Evolutionary conservation across 2,888 invertebrate species (phyloP), one percentile per base, ranked within the genome.

Genomic region (Catonia carolina): DNA sequence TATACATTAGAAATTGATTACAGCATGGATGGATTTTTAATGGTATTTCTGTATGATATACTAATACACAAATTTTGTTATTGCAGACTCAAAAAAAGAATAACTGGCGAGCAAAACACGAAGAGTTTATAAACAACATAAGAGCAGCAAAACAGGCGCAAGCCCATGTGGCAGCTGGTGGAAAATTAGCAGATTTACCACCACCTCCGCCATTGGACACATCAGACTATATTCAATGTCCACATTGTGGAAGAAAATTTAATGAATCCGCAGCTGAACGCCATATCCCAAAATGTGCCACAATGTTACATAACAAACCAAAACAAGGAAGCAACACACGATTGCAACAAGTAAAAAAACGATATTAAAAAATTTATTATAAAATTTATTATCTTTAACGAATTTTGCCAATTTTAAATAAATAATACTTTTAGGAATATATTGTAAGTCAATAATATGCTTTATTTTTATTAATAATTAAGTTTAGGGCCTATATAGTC

Each of bases 31-130:
- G n/a, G n/a, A n/a, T n/a, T n/a, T n/a, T n/a, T n/a, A n/a, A n/a
- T n/a, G n/a, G n/a, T n/a, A n/a, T n/a, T n/a, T n/a, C n/a, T n/a
- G n/a, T n/a, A n/a, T n/a, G n/a, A n/a, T 27, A 27, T 6, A 6
- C 8, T 27, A 27, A 27, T 27, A 8, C 4, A 27, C 8, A 27
- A 27, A 27, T 7, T 2, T 2, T 17, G 12, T 45, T 23, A 5
- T 51, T 52, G 1, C 59, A 61, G 39, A 53, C 56, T 17, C 27
- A 54, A 23, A 62, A 61, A 57, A 83, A 82, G 70, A 80, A 73
- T 64, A 87, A 85, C 74, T 98, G 98, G 98, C 79, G 94, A 2
- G 82, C 85, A 70, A 89, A 94, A 66, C 98, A 98, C 77, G 87
- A 92, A 70, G 92, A 95, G 67, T 97, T 98, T 73, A 89, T 97